Conservation (phyloP, 2,113 vertebrate species). For the Synchiropus splendidus region DNA sequence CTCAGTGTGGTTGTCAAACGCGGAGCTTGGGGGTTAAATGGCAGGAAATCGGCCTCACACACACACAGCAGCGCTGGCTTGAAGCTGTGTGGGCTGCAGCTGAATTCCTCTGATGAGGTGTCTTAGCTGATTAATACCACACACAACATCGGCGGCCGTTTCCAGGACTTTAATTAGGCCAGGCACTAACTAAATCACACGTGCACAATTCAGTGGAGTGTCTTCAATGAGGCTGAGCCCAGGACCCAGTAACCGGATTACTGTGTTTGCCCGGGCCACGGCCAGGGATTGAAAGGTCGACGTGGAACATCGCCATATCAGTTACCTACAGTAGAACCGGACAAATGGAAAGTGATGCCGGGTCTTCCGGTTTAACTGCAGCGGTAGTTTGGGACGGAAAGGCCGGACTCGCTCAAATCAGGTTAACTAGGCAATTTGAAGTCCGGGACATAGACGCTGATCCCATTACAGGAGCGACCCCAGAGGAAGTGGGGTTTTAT, state of each 20-base stretch:
- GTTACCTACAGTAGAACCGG: constrained; percentile 31
- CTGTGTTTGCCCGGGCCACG: constrained; percentile 34
- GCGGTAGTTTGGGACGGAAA: constrained; percentile 26
- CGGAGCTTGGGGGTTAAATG: constrained; percentile 37
- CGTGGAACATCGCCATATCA: constrained; percentile 13
- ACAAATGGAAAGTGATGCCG: constrained; percentile 44
- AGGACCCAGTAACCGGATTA: constrained; percentile 49
- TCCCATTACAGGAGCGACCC: constrained; percentile 40
- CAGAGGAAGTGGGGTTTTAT: constrained; percentile 46
- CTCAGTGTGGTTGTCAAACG: constrained; percentile 46
- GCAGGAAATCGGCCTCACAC: constrained; percentile 39
- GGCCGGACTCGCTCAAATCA: constrained; percentile 48
- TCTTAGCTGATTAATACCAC: constrained; percentile 49
- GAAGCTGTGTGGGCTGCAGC: constrained; percentile 19
- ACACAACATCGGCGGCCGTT: constrained; percentile 53
- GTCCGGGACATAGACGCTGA: constrained; percentile 37
- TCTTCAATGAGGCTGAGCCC: constrained; percentile 45
- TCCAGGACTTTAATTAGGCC: constrained; percentile 58
- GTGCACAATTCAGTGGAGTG: constrained; percentile 48
- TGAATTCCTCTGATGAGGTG: constrained; percentile 49
- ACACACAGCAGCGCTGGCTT: constrained; percentile 18
- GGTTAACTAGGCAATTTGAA: constrained; percentile 43
- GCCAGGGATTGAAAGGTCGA: constrained; percentile 44
- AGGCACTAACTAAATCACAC: constrained; percentile 55
- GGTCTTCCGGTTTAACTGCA: constrained; percentile 9